Conservation (phyloP, 2,113 vertebrate species). For the Sisor rabdophorus region DNA sequence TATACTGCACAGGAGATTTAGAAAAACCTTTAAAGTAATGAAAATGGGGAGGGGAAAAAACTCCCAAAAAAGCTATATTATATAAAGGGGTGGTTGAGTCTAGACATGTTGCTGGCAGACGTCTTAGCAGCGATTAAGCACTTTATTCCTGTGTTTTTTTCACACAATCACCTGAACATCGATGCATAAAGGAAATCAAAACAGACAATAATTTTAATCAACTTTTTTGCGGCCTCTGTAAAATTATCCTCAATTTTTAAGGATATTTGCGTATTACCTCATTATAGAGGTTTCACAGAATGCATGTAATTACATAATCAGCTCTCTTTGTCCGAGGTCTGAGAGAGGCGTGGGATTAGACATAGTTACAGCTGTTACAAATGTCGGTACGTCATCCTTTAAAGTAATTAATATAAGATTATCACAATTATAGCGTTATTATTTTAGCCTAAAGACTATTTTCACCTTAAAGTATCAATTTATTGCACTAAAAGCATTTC, state of each 20-base stretch:
- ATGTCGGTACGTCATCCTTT: not conserved
- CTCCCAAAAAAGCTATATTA: not conserved
- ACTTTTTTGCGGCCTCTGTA: not conserved
- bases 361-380: not conserved
- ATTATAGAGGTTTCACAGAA: not conserved
- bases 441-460: not conserved
- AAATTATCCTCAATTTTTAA: not conserved
- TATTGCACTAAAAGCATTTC: not conserved
- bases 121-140: not conserved
- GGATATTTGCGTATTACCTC: not conserved
- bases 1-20: not conserved
- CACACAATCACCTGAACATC: constrained; percentile 22
- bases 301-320: not conserved
- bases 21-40: not conserved
- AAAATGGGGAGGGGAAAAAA: not conserved
- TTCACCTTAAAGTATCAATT: not conserved
- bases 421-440: not conserved
- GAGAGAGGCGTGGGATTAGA: not conserved
- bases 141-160: not conserved
- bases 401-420: too few relatives aligned
- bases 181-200: not conserved
- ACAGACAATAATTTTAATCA: not conserved
- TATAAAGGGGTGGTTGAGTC: not conserved
- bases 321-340: not conserved
- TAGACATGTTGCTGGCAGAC: constrained; percentile 15